Percentiles rank a stretch among this genome's conserved stretches.
Evolutionary conservation across 2,113 vertebrate species (phyloP).

Genomic region (Bungarus multicinctus): DNA sequence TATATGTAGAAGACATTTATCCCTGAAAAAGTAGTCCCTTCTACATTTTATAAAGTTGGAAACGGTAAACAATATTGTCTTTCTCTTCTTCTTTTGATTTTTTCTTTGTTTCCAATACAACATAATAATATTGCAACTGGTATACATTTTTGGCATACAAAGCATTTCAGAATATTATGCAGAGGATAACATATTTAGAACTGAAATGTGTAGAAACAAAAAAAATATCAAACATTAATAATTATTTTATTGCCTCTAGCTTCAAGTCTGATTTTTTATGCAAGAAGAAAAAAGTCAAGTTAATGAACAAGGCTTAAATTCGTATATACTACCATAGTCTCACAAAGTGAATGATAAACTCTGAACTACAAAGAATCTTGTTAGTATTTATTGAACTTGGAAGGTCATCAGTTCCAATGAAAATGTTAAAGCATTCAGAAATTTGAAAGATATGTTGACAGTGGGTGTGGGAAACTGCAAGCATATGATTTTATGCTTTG

Average conservation of each 20-base stretch:
- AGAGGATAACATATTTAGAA: background rate
- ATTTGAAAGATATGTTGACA: conserved; percentile 41
- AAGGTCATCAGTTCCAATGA: conserved; percentile 45
- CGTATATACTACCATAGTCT: conserved; percentile 27
- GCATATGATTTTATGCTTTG: conserved; percentile 34
- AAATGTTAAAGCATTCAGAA: conserved; percentile 45
- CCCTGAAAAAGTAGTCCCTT: background rate
- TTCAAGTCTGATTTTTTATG: conserved; percentile 25
- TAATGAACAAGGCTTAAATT: conserved; percentile 20
- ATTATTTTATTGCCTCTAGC: background rate
- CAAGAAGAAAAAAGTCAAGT: conserved; percentile 42
- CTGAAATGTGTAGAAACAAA: background rate
- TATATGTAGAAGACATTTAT: background rate
- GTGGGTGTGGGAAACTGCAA: conserved; percentile 18
- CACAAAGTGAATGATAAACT: conserved; percentile 49
- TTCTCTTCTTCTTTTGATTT: background rate
- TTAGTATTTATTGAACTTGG: conserved; percentile 56
- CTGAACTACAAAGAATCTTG: conserved; percentile 42
- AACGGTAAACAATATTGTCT: background rate
- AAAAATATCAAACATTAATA: background rate
- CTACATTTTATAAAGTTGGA: background rate
- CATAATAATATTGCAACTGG: background rate
- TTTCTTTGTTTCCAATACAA: background rate
- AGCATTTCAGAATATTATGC: background rate
- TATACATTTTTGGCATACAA: background rate